Evolutionary conservation across 2,113 vertebrate species (phyloP), one percentile per base, ranked within the genome.

Genomic region (Trichomycterus rosablanca): DNA sequence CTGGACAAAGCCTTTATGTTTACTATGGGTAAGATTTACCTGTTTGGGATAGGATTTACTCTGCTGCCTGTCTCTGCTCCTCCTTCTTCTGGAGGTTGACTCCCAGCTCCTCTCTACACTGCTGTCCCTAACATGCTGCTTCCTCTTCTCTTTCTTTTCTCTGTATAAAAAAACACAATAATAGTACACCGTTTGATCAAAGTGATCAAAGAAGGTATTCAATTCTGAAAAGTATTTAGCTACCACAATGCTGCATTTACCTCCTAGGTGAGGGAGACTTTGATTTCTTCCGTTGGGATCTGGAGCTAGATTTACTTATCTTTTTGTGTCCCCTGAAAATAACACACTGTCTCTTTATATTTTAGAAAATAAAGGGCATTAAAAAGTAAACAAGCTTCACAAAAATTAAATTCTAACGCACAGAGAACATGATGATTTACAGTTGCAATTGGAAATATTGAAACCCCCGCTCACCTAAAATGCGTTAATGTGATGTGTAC

Each of bases 191-290:
- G 26, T 30, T 7, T 30, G 26, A 30, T 30, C 7, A 30, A 30
- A 4, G 26, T 4, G 3, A 30, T 7, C 26, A 30, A n/a, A 3
- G 26, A 30, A 3, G 26, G n/a, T n/a, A 20, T 56, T 22, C 2
- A 3, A 2, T 14, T 18, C 42, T 32, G 6, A 2, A 45, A 3
- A 18, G 22, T 14, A 49, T 7, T 3, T 30, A n/a, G 26, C 26
- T 7, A 19, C 11, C 8, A 14, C 16, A 15, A 35, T 6, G 30
- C 10, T 53, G 50, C 14, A 9, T 19, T 35, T 34, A 53, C 95
- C 89, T 90, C 81, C 89, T 90, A 0, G 89, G 93, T 1, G 93
- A 92, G 1, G 92, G 91, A 58, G 91, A 88, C 59, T 79, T 83
- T 46, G 84, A 72, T 88, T 91, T 86, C 74, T 88, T 89, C 52